Evolutionary conservation across 1,140 invertebrate genomes (phyloP).

Genomic region (Nasonia longicornis): DNA sequence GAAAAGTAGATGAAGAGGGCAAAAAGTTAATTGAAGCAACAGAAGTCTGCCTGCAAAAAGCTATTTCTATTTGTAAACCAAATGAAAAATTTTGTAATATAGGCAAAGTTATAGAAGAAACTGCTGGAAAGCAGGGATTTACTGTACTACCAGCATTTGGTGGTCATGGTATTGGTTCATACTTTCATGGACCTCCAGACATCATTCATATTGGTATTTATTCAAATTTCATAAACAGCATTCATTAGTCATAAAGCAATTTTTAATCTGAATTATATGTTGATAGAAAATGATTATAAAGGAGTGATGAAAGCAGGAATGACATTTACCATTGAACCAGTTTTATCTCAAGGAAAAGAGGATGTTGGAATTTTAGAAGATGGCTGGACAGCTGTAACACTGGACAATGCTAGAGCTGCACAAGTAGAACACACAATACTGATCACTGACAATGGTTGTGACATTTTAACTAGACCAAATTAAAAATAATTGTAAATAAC

Average conservation of each 20-base stretch:
- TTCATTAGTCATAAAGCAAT: neutral
- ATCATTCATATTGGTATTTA: slow-evolving; percentile 82
- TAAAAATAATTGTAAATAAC: slow-evolving; percentile 34
- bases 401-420: slow-evolving; percentile 83
- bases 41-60: slow-evolving; percentile 78
- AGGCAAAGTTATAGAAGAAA: slow-evolving; percentile 77
- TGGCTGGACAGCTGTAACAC: slow-evolving; percentile 88
- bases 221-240: slow-evolving; percentile 32
- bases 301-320: slow-evolving; percentile 88
- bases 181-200: slow-evolving; percentile 93
- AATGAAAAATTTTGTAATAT: slow-evolving; percentile 80
- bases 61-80: slow-evolving; percentile 83
- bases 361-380: slow-evolving; percentile 82
- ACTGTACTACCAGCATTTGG: slow-evolving; percentile 83
- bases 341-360: slow-evolving; percentile 79
- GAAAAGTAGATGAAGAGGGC: slow-evolving; percentile 82
- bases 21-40: slow-evolving; percentile 78
- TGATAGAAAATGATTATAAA: slow-evolving; percentile 76
- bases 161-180: slow-evolving; percentile 93
- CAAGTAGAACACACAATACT: slow-evolving; percentile 94
- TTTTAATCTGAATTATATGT: slow-evolving; percentile 26
- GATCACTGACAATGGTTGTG: slow-evolving; percentile 80
- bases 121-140: slow-evolving; percentile 75
- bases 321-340: slow-evolving; percentile 96
- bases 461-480: slow-evolving; percentile 75